Percentiles rank a stretch among this genome's conserved stretches.
phyloP scores from a whole-genome alignment of 2,888 invertebrate genomes.

The Punctoribates punctum region DNA sequence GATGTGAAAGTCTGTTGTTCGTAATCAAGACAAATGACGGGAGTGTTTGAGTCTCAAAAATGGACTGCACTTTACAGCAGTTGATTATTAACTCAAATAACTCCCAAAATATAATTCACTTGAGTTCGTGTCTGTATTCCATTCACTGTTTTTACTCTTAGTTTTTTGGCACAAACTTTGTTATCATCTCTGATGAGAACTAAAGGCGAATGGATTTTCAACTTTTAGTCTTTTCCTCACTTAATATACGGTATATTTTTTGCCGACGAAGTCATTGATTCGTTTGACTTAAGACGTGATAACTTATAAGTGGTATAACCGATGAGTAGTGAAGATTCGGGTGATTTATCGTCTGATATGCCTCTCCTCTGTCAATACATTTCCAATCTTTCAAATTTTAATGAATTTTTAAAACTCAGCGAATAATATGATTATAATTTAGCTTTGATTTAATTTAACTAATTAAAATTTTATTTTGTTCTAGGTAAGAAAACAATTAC shows the following conservation, averaged over 20 bases:
- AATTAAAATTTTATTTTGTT: no score
- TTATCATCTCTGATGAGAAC: not conserved
- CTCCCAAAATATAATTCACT: constrained; percentile 1
- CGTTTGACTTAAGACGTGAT: constrained; percentile 13
- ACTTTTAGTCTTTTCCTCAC: not conserved
- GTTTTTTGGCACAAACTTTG: constrained; percentile 6
- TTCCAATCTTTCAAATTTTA: no score
- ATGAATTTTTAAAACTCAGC: no score
- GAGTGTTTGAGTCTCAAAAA: not conserved
- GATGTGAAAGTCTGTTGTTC: not conserved
- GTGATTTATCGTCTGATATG: not conserved
- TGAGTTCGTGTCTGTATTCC: not conserved
- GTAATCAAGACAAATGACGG: constrained; percentile 5
- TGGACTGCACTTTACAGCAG: constrained; percentile 13
- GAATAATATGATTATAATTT: no score
- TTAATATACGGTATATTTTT: not conserved
- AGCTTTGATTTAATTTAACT: no score
- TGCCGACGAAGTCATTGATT: not conserved
- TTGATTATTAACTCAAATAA: constrained; percentile 22
- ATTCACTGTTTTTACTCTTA: not conserved
- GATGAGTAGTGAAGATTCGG: not conserved
- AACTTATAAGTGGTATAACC: not conserved
- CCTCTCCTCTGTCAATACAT: no score
- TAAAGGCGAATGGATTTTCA: constrained; percentile 18
- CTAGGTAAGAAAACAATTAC: no score